Evolutionary conservation across 2,888 invertebrate genomes (phyloP).

Genomic region (Pseudococcus viburni): DNA sequence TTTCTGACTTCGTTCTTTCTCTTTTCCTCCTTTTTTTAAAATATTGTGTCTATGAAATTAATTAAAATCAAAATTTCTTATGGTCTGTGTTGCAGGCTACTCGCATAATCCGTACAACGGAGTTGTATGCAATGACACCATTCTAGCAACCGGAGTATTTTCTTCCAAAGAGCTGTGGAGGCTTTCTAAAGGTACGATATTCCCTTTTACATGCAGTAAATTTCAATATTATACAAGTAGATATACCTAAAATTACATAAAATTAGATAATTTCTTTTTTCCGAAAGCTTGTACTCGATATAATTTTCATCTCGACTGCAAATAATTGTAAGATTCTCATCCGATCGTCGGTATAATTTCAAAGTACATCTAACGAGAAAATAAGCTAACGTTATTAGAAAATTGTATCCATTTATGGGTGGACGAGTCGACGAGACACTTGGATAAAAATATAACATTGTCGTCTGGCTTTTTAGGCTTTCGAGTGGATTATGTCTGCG

Average conservation of each 20-base stretch:
- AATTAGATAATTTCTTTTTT: not conserved
- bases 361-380: slow-evolving; percentile 42
- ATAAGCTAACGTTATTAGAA: slow-evolving; percentile 47
- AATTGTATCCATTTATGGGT: not conserved
- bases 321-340: not conserved
- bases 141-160: slow-evolving; percentile 99
- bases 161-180: slow-evolving; percentile 99
- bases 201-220: slow-evolving; percentile 65
- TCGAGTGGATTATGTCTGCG: slow-evolving; percentile 63
- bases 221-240: slow-evolving; percentile 54
- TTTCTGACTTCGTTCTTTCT: slow-evolving; percentile 49
- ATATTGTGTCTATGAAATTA: slow-evolving; percentile 37
- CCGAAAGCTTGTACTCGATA: not conserved
- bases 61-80: slow-evolving; percentile 60
- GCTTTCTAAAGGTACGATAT: slow-evolving; percentile 89
- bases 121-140: slow-evolving; percentile 98
- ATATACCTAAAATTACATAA: not conserved
- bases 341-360: not conserved
- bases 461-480: slow-evolving; percentile 63
- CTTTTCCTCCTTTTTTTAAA: slow-evolving; percentile 48
- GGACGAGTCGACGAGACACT: slow-evolving; percentile 17
- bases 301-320: not conserved
- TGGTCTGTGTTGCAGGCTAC: slow-evolving; percentile 76
- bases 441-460: slow-evolving; percentile 58
- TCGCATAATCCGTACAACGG: slow-evolving; percentile 98